Base-by-base conservation (phyloP, 2,797 vertebrate genomes). In the Sphaeramia orbicularis region DNA sequence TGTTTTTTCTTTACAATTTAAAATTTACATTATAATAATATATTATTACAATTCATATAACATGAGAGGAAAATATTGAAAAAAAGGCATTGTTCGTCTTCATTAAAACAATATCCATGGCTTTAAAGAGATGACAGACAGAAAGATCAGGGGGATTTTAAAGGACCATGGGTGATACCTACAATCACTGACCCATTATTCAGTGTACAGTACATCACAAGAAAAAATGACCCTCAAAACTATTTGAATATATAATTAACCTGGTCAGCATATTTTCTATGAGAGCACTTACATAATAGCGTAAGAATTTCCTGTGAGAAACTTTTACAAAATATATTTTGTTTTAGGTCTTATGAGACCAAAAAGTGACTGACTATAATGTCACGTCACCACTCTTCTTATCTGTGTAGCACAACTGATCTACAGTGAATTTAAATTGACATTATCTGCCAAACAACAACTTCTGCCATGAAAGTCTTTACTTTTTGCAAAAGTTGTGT, bases 11-110 rank as follows among this genome's bases (percentile, higher is more conserved):
- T 88, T 93, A 94, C 92, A 93, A 87, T 92, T 91, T 71, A 76
- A 86, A 92, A 92, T 95, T n/a, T 93, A 94, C 92, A 94, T 71
- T 89, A 87, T 89, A 86, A 92, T 93, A 88, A 89, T 90, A 93
- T 89, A 93, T 84, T 90, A 81, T 92, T 78, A 94, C 89, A 92
- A 90, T 82, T 81, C 60, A 85, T 89, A 79, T 85, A 84, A 88
- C 74, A 81, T 89, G 80, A 86, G 80, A 89, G 87, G 80, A 85
- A 81, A 76, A 79, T 85, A 83, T 71, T 76, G 55, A 43, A 47
- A 72, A 74, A 85, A 86, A 84, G 84, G 89, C 82, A 89, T 84
- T 84, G 45, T 75, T 83, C 57, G 67, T 82, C 61, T 72, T 78
- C 40, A 71, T 64, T 59, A 50, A 81, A 85, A 81, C 52, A 82